Evolutionary conservation across 2,113 vertebrate species (phyloP).

Genomic region (Loxodonta africana): DNA sequence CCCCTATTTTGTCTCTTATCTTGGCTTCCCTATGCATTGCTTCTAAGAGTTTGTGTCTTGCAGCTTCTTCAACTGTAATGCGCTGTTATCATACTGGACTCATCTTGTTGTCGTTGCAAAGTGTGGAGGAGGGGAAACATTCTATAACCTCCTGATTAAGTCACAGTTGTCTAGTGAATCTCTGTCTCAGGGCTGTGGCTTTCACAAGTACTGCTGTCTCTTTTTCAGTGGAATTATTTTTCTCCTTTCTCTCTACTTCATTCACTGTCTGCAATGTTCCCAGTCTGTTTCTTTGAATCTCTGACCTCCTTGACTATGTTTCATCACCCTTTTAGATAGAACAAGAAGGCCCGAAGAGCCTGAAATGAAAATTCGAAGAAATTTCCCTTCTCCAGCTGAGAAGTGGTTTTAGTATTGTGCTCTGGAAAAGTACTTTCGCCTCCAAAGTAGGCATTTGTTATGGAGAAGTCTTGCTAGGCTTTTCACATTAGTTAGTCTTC

Average conservation of each 20-base stretch:
- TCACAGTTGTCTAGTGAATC: not conserved
- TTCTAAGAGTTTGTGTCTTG: not conserved
- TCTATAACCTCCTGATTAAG: not conserved
- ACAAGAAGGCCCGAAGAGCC: not conserved
- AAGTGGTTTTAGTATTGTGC: not conserved
- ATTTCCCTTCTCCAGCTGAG: not conserved
- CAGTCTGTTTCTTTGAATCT: not conserved
- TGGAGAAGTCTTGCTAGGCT: not conserved
- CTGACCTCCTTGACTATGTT: not conserved
- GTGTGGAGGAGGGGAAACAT: not conserved
- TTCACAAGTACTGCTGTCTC: not conserved
- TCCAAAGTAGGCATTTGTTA: not conserved
- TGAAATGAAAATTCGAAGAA: not conserved
- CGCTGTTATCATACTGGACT: not conserved
- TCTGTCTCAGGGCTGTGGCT: not conserved
- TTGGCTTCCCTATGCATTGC: not conserved
- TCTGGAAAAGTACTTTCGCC: not conserved
- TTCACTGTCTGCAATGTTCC: not conserved
- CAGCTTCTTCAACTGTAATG: not conserved
- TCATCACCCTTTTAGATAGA: not conserved
- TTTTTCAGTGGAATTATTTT: not conserved
- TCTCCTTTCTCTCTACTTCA: rapidly evolving
- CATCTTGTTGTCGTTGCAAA: not conserved
- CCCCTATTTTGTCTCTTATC: not conserved
- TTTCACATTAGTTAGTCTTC: not conserved